A percentile compares a stretch with the other conserved stretches of the same genome.
Evolutionary conservation across 2,888 invertebrate species (phyloP).

Genomic region (Linnaemya tessellans): DNA sequence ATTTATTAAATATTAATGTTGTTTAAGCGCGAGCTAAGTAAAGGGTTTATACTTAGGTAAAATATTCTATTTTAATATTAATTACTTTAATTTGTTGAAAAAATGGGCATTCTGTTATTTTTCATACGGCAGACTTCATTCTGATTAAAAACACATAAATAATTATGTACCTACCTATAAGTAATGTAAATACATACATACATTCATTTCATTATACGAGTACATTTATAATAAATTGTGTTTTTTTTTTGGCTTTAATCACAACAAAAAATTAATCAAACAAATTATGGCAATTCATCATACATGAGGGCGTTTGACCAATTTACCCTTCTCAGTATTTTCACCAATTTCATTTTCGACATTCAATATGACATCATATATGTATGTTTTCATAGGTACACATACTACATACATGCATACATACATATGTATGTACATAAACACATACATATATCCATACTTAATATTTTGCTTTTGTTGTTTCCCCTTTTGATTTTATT

Average conservation of each 20-base stretch:
- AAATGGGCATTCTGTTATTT: constrained; percentile 24
- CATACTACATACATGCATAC: too few relatives aligned
- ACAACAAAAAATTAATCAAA: neutral
- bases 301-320: constrained; percentile 44
- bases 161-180: too few relatives aligned
- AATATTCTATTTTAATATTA: too few relatives aligned
- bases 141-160: neutral
- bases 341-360: too few relatives aligned
- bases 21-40: too few relatives aligned
- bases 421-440: neutral
- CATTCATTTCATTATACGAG: too few relatives aligned
- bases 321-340: constrained; percentile 24
- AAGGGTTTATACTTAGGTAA: too few relatives aligned
- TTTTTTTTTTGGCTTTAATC: neutral
- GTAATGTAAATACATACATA: too few relatives aligned
- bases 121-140: neutral
- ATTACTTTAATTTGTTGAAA: neutral
- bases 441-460: neutral
- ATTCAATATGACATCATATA: constrained; percentile 54
- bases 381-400: neutral
- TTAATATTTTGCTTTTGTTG: neutral
- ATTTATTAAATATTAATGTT: too few relatives aligned
- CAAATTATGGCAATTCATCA: constrained; percentile 65
- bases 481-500: neutral
- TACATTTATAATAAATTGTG: constrained; percentile 16